Evolutionary conservation across 2,113 vertebrate species (phyloP), one percentile per base, ranked within the genome.

Genomic region (Amazona vittata): DNA sequence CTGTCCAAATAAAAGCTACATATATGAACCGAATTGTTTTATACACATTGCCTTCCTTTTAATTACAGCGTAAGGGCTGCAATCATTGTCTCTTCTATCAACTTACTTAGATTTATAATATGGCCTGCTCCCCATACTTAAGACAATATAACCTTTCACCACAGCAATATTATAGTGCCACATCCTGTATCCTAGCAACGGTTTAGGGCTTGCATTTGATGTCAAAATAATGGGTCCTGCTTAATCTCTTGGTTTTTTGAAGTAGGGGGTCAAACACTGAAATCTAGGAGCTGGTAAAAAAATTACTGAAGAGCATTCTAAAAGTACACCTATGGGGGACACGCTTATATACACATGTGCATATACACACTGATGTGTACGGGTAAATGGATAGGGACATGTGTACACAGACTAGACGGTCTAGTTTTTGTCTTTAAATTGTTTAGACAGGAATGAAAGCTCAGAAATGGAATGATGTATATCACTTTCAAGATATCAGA

Each of bases 101-200:
- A 13, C 77, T 89, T 60, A 43, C 75, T 94, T 6, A 82, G 91
- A 95, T 96, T 96, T 94, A 94, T 83, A 82, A 63, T 55, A 91
- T 39, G 91, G 74, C 81, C 79, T 63, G 44, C 86, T 87, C 77
- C 53, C 62, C 70, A 83, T 63, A 76, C 86, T 94, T 94, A 91
- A 94, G 91, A 92, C 94, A 94, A 94, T 91, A 96, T 93, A 94
- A 93, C 89, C 91, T 86, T 91, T 89, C 83, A 94, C 71, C 74
- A 79, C 1, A 1, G 83, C 92, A 89, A 74, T 83, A 92, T 84
- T 94, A 82, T 76, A 93, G 95, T 83, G 76, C 81, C 89, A 93
- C 91, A 85, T 91, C 85, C 86, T 77, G 96, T 97, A 96, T 97
- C 96, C 93, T 97, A 97, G 95, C 96, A 96, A 96, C 93, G 1